A percentile compares a stretch with the other conserved stretches of the same genome.
phyloP scores from a whole-genome alignment of 2,113 vertebrate species.

The Psilopogon haemacephalus region DNA sequence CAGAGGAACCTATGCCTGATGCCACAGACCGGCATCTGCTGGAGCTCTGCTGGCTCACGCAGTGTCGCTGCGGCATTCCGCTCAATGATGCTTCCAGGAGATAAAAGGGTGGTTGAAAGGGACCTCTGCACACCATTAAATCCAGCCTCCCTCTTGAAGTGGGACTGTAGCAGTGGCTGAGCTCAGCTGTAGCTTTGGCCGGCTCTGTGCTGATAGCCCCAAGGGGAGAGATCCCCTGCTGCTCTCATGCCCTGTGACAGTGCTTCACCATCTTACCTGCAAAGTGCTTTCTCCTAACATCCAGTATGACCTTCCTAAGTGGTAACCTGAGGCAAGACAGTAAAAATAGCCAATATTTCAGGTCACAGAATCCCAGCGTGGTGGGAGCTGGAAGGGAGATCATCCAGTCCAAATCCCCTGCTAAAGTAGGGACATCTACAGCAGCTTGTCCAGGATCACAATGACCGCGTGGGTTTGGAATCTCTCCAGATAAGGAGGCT shows the following conservation, averaged over 20 bases:
- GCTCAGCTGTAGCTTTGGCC: neutral
- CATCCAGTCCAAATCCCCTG: no score
- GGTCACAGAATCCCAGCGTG: neutral
- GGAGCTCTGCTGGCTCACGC: neutral
- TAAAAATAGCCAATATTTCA: neutral
- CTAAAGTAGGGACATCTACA: no score
- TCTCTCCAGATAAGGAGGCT: no score
- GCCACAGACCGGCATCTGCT: neutral
- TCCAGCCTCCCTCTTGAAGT: neutral
- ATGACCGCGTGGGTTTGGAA: no score
- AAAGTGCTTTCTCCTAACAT: neutral
- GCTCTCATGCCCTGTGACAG: neutral
- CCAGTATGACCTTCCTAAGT: neutral
- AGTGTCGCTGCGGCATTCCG: fast-evolving
- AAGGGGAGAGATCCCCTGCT: neutral
- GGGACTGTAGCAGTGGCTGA: neutral
- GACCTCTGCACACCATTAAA: neutral
- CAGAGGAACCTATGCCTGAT: neutral
- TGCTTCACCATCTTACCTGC: neutral
- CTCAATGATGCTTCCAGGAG: fast-evolving
- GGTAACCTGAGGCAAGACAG: neutral
- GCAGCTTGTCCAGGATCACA: no score
- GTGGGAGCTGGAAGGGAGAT: no score
- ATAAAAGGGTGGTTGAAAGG: neutral
- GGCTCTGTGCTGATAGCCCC: neutral